Conservation (phyloP, 2,113 vertebrate species). For the Baryphthengus martii region DNA sequence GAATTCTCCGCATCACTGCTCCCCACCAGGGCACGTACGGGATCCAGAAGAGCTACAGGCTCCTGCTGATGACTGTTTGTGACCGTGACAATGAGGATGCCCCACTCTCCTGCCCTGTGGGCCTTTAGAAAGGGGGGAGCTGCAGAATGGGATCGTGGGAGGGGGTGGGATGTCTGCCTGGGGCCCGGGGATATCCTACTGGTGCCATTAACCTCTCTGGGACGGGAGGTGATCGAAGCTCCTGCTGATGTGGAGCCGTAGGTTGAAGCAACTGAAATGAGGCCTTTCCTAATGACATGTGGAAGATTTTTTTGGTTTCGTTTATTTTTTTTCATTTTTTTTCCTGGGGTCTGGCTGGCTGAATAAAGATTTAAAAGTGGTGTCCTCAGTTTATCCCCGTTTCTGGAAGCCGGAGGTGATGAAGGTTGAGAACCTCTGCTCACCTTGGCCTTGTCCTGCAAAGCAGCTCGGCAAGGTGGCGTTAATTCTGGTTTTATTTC, state of each 20-base stretch:
- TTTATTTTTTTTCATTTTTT: too few relatives aligned
- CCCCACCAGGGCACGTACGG: neutral
- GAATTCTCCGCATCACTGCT: rapidly evolving
- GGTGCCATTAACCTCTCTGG: neutral
- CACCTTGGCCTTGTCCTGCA: neutral
- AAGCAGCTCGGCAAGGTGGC: neutral
- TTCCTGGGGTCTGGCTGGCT: neutral
- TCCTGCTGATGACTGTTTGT: neutral
- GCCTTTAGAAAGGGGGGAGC: neutral
- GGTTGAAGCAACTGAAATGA: neutral
- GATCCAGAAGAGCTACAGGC: neutral
- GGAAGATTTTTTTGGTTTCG: too few relatives aligned
- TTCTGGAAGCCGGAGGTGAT: rapidly evolving
- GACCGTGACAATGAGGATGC: neutral
- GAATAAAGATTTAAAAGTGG: neutral
- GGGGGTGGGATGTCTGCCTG: neutral
- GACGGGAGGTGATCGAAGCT: neutral
- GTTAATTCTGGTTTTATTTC: neutral
- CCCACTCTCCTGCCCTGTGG: rapidly evolving
- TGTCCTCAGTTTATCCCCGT: rapidly evolving
- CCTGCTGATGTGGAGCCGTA: neutral
- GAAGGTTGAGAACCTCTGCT: neutral
- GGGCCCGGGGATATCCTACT: neutral
- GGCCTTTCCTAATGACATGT: neutral
- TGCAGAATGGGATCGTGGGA: neutral